phyloP scores from a whole-genome alignment of 2,888 invertebrate species.

The Strigamia transsilvanica region DNA sequence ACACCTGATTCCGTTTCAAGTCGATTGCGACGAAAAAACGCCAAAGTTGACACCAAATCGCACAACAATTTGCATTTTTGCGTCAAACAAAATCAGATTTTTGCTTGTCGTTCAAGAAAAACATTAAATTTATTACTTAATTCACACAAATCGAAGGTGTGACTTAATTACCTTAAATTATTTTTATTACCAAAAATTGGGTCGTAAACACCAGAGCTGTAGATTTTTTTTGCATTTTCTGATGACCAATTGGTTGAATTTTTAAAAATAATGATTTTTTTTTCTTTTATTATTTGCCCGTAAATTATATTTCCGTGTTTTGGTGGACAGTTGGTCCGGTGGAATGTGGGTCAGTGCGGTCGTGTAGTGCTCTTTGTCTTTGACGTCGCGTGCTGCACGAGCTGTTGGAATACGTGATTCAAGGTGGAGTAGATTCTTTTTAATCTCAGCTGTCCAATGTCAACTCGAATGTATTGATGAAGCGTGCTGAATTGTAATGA shows the following conservation, averaged over 20 bases:
- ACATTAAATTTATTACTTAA: background rate
- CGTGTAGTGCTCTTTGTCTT: background rate
- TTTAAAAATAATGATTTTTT: background rate
- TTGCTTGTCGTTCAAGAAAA: background rate
- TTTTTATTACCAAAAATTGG: background rate
- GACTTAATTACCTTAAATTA: background rate
- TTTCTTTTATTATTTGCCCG: background rate
- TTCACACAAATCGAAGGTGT: background rate
- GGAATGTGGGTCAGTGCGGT: slow-evolving; percentile 19
- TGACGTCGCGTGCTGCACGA: slow-evolving; percentile 31
- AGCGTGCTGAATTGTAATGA: slow-evolving; percentile 1
- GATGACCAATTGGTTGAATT: background rate
- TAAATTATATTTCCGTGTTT: slow-evolving; percentile 5
- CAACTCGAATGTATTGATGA: background rate
- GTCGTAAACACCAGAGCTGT: background rate
- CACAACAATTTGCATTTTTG: too few relatives aligned
- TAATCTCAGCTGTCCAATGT: background rate
- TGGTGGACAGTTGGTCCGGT: background rate
- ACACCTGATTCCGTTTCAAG: background rate
- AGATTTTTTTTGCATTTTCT: background rate
- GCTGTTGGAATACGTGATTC: slow-evolving; percentile 5
- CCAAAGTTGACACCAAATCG: too few relatives aligned
- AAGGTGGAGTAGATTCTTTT: slow-evolving; percentile 12
- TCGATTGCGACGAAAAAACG: background rate
- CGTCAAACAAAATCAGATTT: background rate